A percentile compares a stretch with the other conserved stretches of the same genome.
Conservation (phyloP, 2,113 vertebrate genomes). For the Ondatra zibethicus region DNA sequence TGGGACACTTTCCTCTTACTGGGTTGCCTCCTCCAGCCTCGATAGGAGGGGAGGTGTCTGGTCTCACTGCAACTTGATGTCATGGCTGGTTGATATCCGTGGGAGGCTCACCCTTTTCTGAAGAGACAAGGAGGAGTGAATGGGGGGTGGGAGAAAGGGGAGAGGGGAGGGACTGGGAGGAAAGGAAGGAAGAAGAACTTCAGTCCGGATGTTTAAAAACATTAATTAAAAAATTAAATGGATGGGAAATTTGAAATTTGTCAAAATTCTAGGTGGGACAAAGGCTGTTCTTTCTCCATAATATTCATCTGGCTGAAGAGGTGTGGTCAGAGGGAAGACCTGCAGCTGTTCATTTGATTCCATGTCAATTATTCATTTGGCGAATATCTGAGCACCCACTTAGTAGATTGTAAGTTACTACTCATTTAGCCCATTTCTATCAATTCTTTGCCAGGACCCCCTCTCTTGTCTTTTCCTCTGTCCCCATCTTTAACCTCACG, state of each 20-base stretch:
- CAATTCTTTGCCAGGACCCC: background rate
- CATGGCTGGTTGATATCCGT: background rate
- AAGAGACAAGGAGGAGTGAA: no score
- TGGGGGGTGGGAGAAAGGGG: no score
- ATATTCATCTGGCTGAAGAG: background rate
- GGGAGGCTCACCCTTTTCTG: no score
- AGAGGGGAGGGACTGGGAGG: no score
- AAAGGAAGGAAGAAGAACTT: no score
- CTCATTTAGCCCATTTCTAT: background rate
- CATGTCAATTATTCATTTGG: background rate
- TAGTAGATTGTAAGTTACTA: background rate
- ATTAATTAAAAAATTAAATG: no score
- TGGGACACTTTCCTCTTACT: background rate
- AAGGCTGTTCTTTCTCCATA: background rate
- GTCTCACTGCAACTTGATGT: background rate
- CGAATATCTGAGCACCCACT: background rate
- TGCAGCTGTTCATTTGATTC: constrained; percentile 18
- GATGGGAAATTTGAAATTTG: constrained; percentile 12
- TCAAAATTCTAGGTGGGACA: background rate
- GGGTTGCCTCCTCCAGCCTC: background rate
- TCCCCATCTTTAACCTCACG: background rate
- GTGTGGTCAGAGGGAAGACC: background rate
- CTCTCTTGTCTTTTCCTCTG: background rate
- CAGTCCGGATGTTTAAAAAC: no score
- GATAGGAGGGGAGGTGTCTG: background rate